Evolutionary conservation across 1,140 invertebrate genomes (phyloP), one percentile per base, ranked within the genome.

Genomic region (Ceratosolen solmsi): DNA sequence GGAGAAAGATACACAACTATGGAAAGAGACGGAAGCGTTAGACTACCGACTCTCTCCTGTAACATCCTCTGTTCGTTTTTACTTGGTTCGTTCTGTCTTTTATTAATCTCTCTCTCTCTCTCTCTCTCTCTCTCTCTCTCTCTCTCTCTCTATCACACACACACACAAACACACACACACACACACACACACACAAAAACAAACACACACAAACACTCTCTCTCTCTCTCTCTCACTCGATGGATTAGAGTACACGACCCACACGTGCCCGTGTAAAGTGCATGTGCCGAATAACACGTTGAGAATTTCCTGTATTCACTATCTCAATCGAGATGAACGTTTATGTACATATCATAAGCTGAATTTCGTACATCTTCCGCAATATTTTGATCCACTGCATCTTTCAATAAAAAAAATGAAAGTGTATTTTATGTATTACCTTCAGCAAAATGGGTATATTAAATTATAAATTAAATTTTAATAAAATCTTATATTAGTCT

Each of bases 11-110:
- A 60, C 58, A 60, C 7, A 33, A n/a, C 38, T 2, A 15, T n/a
- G 13, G 72, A n/a, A n/a, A n/a, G n/a, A n/a, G n/a, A 58, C 73
- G 22, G 72, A 60, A 75, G 38, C 38, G 75, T 68, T 65, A 41
- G 51, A 41, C 51, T 38, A 63, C 75, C 33, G 41, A 33, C 8
- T 33, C 73, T 41, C 25, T 60, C 25, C 27, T 60, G 25, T 25
- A 60, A 30, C 58, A 30, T 30, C 25, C 58, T 63, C 30, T 33
- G 11, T 41, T 54, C 58, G 58, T 20, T 8, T 54, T 60, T 54
- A 17, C 73, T 60, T 49, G n/a, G n/a, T n/a, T n/a, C n/a, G n/a
- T n/a, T n/a, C n/a, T 36, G 17, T 20, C 38, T n/a, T n/a, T n/a
- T n/a, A n/a, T 51, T 2, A 9, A 2, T 5, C 41, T 38, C 25